phyloP scores from a whole-genome alignment of 2,113 vertebrate species.

The Suricata suricatta region DNA sequence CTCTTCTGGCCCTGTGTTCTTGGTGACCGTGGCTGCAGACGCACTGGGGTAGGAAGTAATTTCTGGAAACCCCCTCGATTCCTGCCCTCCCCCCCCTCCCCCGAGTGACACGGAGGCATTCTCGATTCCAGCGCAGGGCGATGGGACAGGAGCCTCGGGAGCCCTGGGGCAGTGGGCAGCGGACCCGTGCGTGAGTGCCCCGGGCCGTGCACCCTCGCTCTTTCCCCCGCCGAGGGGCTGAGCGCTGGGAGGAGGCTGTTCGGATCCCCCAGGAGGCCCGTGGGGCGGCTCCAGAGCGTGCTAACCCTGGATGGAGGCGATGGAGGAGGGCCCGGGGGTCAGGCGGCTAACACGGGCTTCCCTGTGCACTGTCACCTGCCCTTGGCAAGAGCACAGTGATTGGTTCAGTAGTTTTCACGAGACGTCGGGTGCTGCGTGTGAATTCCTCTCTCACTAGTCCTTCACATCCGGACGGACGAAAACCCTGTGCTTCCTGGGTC shows the following conservation, averaged over 20 bases:
- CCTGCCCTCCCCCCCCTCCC: background rate
- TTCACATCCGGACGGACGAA: background rate
- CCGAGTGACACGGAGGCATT: accelerated
- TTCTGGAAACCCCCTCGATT: background rate
- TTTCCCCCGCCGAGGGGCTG: background rate
- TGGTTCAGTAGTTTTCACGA: background rate
- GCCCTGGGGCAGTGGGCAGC: background rate
- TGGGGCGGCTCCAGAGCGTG: background rate
- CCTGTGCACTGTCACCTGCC: background rate
- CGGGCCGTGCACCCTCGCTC: background rate
- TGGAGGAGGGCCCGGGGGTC: accelerated
- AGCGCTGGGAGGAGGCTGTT: background rate
- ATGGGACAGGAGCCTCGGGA: background rate
- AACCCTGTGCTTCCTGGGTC: background rate
- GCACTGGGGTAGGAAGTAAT: background rate
- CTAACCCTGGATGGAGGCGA: background rate
- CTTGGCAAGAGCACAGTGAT: background rate
- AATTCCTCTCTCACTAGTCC: background rate
- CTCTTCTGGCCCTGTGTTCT: background rate
- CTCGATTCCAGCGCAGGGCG: accelerated
- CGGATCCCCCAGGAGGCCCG: background rate
- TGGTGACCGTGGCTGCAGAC: background rate
- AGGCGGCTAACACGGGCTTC: background rate
- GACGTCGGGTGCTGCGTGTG: accelerated
- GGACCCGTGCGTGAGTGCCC: background rate